These are phyloP conservation scores for Carassius carassius DNA, from an alignment of 2,113 vertebrate species.

Conservation along the genomic window DNA sequence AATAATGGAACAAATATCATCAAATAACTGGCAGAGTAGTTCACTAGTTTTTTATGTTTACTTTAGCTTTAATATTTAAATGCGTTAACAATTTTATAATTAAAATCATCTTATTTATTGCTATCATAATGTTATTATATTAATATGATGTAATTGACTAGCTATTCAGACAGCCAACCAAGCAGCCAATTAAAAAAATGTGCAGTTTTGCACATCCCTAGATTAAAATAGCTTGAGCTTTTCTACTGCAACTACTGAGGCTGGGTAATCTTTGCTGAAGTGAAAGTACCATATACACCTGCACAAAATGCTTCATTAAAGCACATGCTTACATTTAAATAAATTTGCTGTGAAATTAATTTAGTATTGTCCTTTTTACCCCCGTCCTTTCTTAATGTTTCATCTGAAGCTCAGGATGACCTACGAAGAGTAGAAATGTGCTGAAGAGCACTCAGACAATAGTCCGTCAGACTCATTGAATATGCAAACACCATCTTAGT, in stretches of 20 bases:
- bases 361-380: background rate
- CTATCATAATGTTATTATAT: too few relatives aligned
- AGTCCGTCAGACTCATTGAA: conserved; percentile 35
- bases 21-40: background rate
- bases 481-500: conserved; percentile 56
- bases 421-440: background rate
- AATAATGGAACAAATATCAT: background rate
- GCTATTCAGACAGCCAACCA: background rate
- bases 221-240: background rate
- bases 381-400: background rate
- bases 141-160: background rate
- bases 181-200: background rate
- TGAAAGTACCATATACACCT: conserved; percentile 24
- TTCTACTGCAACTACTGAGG: background rate
- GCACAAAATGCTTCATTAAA: background rate
- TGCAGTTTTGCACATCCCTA: background rate
- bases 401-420: background rate
- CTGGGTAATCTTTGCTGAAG: conserved; percentile 28
- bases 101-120: background rate
- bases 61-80: background rate
- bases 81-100: background rate
- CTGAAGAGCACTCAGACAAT: conserved; percentile 31
- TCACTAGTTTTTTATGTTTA: background rate
- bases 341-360: background rate
- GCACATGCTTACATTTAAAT: background rate